Base-by-base conservation (phyloP, 2,888 invertebrate species). In the Peribatodes rhomboidaria region DNA sequence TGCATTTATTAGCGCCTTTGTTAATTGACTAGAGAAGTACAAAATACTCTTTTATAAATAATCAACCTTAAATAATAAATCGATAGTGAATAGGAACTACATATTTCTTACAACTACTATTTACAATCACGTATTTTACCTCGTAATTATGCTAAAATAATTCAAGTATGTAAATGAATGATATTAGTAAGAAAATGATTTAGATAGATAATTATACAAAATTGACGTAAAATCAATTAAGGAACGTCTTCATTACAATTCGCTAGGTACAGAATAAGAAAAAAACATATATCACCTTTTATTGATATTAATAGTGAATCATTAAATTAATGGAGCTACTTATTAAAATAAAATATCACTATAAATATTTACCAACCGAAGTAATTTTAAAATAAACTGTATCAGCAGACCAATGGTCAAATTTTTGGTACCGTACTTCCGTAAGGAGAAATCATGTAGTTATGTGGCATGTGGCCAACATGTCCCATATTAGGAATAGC, bases 21-120 rank as follows among this genome's bases (percentile, higher is more conserved):
- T 41, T 67, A 75, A 76, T 78, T 90, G 90, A 91, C 90, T 91
- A 91, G 90, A 84, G 87, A 88, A 90, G 83, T 87, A 83, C 74
- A 81, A 80, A 78, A 67, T 74, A 75, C 72, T 69, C 46, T 62
- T 70, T 77, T 67, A 86, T 88, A 89, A 88, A 88, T 89, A 89
- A 89, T 88, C 77, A 85, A 81, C 79, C 81, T 85, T 86, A 84
- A 72, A 68, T 76, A 69, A 70, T 10, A 61, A 69, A 61, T 66
- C 67, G 65, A 52, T 61, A 68, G 66, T 78, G 71, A 74, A 79
- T 86, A 87, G 87, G 87, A 88, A 88, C 88, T 73, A 65, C 18
- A 56, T 60, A 74, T 82, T 73, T 67, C 60, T 71, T 72, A 73
- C 55, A 52, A 50, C 27, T 68, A 61, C 16, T 77, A 83, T 81